Evolutionary conservation across 1,140 invertebrate species (phyloP), one percentile per base, ranked within the genome.

Genomic region (Aphelenchoides avenae): DNA sequence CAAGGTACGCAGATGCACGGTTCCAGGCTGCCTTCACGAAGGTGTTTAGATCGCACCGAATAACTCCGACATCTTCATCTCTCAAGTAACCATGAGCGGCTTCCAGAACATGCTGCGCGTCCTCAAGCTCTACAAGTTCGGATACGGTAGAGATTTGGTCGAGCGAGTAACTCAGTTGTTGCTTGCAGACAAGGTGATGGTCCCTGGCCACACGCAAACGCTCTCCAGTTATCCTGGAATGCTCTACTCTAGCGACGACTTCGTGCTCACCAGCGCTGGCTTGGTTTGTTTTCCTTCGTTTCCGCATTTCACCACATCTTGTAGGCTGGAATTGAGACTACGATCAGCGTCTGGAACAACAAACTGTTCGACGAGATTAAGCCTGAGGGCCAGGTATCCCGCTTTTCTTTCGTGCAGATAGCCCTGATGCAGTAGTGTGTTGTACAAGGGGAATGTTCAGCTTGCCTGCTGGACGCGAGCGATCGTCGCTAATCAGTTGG

Each of bases 191-290:
- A 55, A 48, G 13, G 56, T 49, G 6, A 39, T 71, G 18, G 66
- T 65, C 29, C 84, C 87, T 1, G 86, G 86, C 0, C 77, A 79
- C 49, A 82, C 84, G 5, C 83, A 89, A 51, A 83, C 84, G 6
- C 89, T 91, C 78, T 87, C 89, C 1, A 87, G 89, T 0, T 94
- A 92, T 77, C 89, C 91, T 0, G 91, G 87, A 13, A 83, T 86
- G 0, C 70, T 94, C 1, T 86, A 85, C 31, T 92, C 89, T 27
- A 85, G 86, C 41, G 90, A 94, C 77, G 90, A 93, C 68, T 91
- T 87, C 76, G 92, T 91, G 71, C 75, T 85, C 7, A 78, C 82
- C 27, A 83, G 82, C 7, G 81, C 84, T 36, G 85, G 85, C 7
- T 72, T 87, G 71, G 82, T 85, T 67, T 64, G 75, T 31, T 13